Evolutionary conservation across 92 coral and sea anemone genomes (phyloP).

Genomic region (Virgularia gustaviana): DNA sequence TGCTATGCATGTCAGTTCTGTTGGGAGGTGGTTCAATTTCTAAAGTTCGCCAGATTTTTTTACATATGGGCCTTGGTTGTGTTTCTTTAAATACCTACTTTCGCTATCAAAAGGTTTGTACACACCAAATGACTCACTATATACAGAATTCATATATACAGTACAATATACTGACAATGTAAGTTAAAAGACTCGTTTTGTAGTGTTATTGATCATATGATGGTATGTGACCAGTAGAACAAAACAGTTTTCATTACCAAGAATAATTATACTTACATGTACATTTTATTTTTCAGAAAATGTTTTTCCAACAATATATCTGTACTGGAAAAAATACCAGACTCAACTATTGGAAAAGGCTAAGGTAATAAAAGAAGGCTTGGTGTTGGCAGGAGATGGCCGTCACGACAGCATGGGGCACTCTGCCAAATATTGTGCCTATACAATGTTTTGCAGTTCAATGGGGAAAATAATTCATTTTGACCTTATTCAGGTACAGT

Average conservation of each 20-base stretch:
- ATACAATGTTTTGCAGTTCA: constrained; percentile 14
- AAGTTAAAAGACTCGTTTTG: background rate
- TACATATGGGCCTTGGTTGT: constrained; percentile 42
- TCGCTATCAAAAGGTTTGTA: constrained; percentile 39
- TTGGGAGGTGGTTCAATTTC: constrained; percentile 30
- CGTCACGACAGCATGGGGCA: constrained; percentile 17
- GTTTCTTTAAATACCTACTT: constrained; percentile 33
- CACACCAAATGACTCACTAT: too few relatives aligned
- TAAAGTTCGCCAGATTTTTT: constrained; percentile 25
- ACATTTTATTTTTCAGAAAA: constrained; percentile 4
- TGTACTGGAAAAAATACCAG: constrained; percentile 9
- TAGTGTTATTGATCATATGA: too few relatives aligned
- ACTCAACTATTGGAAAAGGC: constrained; percentile 1
- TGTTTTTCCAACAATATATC: constrained; percentile 14
- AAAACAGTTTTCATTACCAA: background rate
- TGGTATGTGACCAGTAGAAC: too few relatives aligned
- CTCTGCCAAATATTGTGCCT: constrained; percentile 22
- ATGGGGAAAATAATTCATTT: constrained; percentile 20
- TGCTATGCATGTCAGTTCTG: constrained; percentile 23
- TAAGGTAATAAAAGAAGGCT: constrained; percentile 6
- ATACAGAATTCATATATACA: background rate
- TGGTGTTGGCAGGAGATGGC: constrained; percentile 20
- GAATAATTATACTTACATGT: background rate
- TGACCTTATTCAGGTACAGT: constrained; percentile 13
- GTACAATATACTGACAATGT: too few relatives aligned